These are phyloP conservation scores for Sminthurinus aureus DNA, from an alignment of 2,888 invertebrate genomes.

Conservation along the genomic window DNA sequence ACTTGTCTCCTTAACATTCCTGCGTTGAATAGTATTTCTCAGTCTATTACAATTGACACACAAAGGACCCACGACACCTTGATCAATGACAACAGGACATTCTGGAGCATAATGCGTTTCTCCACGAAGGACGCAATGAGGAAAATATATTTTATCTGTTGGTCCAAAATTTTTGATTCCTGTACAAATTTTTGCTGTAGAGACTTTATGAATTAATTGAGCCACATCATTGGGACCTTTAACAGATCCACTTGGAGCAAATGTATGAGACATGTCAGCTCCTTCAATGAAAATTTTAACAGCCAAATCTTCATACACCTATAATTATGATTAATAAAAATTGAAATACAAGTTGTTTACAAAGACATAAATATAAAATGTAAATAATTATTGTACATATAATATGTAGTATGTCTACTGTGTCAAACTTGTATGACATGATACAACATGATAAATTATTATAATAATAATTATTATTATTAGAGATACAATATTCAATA, in stretches of 20 bases:
- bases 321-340: conserved; percentile 11
- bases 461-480: background rate
- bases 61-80: conserved; percentile 44
- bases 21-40: conserved; percentile 42
- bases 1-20: conserved; percentile 48
- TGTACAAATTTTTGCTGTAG: conserved; percentile 49
- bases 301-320: conserved; percentile 54
- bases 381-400: background rate
- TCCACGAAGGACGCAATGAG: conserved; percentile 48
- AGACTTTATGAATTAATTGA: conserved; percentile 45
- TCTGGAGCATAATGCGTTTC: conserved; percentile 50
- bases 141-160: conserved; percentile 52
- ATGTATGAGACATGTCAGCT: conserved; percentile 52
- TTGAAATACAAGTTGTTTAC: too few relatives aligned
- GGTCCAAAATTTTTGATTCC: conserved; percentile 54
- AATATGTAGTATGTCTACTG: too few relatives aligned
- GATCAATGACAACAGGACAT: conserved; percentile 52
- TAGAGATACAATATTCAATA: too few relatives aligned
- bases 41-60: conserved; percentile 51
- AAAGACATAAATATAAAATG: background rate
- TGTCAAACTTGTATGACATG: too few relatives aligned
- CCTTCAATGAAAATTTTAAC: conserved; percentile 52
- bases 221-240: conserved; percentile 48
- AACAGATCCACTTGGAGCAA: conserved; percentile 39
- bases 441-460: too few relatives aligned